These are phyloP conservation scores for Prolemur simus DNA, from an alignment of 2,113 vertebrate species.

Conservation along the genomic window DNA sequence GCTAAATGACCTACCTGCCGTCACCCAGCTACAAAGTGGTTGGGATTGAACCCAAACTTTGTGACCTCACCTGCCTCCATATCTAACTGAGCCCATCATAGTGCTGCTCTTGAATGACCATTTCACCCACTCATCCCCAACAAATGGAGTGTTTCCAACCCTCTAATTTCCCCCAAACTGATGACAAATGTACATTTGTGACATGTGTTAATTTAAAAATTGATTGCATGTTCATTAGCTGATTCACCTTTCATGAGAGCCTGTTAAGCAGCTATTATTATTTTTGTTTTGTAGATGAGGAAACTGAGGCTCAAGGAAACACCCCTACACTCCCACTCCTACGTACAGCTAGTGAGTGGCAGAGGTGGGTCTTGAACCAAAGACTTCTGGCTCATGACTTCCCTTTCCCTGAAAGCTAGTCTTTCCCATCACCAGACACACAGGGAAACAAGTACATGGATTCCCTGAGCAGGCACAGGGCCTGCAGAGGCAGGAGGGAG, in stretches of 20 bases:
- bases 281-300: background rate
- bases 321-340: background rate
- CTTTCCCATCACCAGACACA: background rate
- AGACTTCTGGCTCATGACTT: background rate
- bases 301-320: background rate
- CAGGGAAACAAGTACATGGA: accelerated
- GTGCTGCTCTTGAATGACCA: background rate
- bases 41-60: background rate
- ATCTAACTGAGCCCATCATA: background rate
- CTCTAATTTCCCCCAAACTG: background rate
- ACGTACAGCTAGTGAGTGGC: background rate
- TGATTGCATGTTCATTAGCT: background rate
- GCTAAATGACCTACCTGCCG: background rate
- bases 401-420: background rate
- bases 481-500: background rate
- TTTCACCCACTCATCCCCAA: background rate
- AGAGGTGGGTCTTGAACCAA: background rate
- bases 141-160: background rate
- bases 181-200: background rate
- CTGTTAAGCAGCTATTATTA: background rate
- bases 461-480: background rate
- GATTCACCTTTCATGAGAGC: background rate
- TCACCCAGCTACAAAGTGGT: background rate
- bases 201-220: background rate
- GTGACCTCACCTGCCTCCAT: background rate